These are phyloP conservation scores for Andrena bucephala DNA, from an alignment of 2,888 invertebrate genomes.

Conservation along the genomic window DNA sequence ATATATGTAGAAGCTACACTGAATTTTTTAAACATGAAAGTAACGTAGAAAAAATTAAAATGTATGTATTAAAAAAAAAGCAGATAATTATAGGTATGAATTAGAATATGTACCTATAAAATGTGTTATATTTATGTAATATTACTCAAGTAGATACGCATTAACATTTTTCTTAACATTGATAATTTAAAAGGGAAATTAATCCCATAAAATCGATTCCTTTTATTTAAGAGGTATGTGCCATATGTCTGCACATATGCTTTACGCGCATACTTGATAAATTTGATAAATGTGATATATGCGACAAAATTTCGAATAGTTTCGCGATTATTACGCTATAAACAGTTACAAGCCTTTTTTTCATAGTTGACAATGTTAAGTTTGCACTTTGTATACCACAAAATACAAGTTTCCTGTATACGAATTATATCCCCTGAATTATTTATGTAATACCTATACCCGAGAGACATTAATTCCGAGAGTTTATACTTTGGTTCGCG, in stretches of 20 bases:
- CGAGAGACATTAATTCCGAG: no score
- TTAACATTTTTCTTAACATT: not conserved
- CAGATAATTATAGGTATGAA: no score
- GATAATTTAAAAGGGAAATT: not conserved
- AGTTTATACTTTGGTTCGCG: no score
- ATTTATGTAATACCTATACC: no score
- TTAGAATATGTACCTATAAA: not conserved
- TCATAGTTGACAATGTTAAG: not conserved
- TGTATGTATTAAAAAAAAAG: no score
- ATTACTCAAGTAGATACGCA: not conserved
- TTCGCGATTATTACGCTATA: no score
- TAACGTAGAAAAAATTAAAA: no score
- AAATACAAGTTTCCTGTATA: not conserved
- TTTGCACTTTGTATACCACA: not conserved
- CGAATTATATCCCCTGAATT: no score
- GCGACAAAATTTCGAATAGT: not conserved
- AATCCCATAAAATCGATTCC: slow-evolving; percentile 26
- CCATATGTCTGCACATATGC: slow-evolving; percentile 23
- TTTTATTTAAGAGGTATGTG: slow-evolving; percentile 2
- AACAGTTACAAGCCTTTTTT: not conserved
- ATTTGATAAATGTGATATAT: not conserved
- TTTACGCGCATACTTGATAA: slow-evolving; percentile 14
- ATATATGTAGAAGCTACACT: no score
- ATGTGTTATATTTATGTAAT: not conserved
- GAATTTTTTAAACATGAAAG: no score